Base-by-base conservation (phyloP, 2,797 vertebrate species). In the Sebastes matsubarae region DNA sequence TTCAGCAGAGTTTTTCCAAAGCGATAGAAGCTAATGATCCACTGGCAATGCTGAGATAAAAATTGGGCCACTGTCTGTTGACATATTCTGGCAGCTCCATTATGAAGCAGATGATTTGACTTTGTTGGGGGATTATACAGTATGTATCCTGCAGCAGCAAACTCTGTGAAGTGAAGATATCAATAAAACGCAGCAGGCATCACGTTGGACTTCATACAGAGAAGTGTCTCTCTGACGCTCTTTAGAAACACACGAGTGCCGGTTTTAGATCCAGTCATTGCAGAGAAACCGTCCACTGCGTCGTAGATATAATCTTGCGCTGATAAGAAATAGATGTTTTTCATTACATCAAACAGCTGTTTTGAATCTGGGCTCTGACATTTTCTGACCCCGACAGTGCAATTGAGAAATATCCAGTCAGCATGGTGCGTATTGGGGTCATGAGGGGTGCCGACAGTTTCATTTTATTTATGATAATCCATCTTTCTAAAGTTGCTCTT, bases 31-130 rank as follows among this genome's bases (percentile, higher is more conserved):
- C 81, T 92, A 91, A 94, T 91, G 90, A 91, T 91, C 73, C 80
- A 66, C 89, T 85, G 91, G 90, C 85, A 86, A 3, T 8, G 65
- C 80, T 64, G 83, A 91, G 87, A 92, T 88, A 87, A 92, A 72
- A 93, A 89, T 72, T 90, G 85, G 82, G 85, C 81, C 85, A 87
- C 87, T 88, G 87, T 88, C 82, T 91, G 91, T 85, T 88, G 89
- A 93, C 87, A 84, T 81, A 84, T 90, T 82, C 86, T 92, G 88
- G 83, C 91, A 89, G 88, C 87, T 88, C 83, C 85, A 91, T 94
- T 92, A 90, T 86, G 75, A 84, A 79, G 78, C 74, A 55, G 84
- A 84, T 84, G 81, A 91, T 87, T 75, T 86, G 72, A 90, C 90
- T 90, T 93, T 89, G 89, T 87, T 61, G 68, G 73, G 38, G 83